A percentile compares a stretch with the other conserved stretches of the same genome.
These are phyloP conservation scores for Apodemia duryi DNA, from an alignment of 2,888 invertebrate genomes.

Conservation along the genomic window DNA sequence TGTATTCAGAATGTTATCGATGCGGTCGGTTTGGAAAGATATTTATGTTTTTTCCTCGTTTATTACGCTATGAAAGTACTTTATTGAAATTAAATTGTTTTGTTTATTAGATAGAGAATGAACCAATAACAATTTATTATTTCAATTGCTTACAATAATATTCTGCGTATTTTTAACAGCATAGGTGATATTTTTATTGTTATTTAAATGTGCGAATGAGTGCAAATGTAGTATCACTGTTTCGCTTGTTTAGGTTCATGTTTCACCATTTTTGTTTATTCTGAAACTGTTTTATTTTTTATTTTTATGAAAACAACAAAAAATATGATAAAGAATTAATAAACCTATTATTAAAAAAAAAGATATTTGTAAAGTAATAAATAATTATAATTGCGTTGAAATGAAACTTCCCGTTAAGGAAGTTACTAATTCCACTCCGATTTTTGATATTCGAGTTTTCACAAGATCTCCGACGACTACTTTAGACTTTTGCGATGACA, in stretches of 20 bases:
- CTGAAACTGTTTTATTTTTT: neutral
- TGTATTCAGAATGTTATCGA: conserved; percentile 43
- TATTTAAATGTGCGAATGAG: neutral
- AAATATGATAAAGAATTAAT: neutral
- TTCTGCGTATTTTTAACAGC: conserved; percentile 9
- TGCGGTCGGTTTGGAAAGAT: conserved; percentile 41
- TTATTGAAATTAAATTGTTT: conserved; percentile 37
- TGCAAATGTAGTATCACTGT: neutral
- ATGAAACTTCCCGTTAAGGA: too few species aligned
- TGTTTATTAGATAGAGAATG: conserved; percentile 33
- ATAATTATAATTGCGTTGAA: too few species aligned
- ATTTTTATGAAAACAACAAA: neutral
- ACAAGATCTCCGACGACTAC: too few species aligned
- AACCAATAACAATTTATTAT: conserved; percentile 19
- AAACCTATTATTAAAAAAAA: too few species aligned
- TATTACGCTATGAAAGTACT: conserved; percentile 33
- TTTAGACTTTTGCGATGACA: too few species aligned
- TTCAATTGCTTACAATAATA: conserved; percentile 11
- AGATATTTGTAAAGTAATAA: too few species aligned
- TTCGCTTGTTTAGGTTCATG: neutral
- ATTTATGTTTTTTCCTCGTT: conserved; percentile 37
- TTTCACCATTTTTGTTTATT: neutral
- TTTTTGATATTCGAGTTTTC: too few species aligned
- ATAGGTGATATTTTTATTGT: conserved; percentile 14
- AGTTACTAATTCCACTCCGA: too few species aligned